A percentile compares a stretch with the other conserved stretches of the same genome.
phyloP scores from a whole-genome alignment of 2,888 invertebrate species.

The Myopa testacea region DNA sequence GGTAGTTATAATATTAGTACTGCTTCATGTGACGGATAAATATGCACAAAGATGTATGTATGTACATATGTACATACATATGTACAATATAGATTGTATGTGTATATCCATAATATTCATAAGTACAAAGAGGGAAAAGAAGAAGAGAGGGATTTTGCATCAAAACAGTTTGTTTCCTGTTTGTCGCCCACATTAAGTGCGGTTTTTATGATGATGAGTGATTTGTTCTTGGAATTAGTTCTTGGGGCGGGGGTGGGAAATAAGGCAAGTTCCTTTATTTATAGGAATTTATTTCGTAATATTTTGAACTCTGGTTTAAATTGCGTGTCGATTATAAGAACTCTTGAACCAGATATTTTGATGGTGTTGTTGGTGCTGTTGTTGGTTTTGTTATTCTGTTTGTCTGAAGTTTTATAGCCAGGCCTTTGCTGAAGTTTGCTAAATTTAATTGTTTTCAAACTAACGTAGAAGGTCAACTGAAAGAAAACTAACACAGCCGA shows the following conservation, averaged over 20 bases:
- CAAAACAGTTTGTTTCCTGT: neutral
- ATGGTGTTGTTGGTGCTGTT: neutral
- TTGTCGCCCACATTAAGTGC: conserved; percentile 1
- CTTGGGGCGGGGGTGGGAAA: too few relatives aligned
- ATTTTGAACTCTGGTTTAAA: conserved; percentile 10
- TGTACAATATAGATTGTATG: too few relatives aligned
- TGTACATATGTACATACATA: too few relatives aligned
- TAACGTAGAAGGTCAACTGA: conserved; percentile 3
- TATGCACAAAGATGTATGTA: too few relatives aligned
- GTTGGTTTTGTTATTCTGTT: neutral
- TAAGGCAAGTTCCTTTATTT: neutral
- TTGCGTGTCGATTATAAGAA: neutral
- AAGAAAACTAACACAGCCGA: neutral
- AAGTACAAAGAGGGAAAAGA: too few relatives aligned
- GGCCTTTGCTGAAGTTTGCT: neutral
- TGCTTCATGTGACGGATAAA: too few relatives aligned
- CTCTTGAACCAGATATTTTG: neutral
- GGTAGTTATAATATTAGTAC: too few relatives aligned
- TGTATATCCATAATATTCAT: too few relatives aligned
- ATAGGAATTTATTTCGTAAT: neutral
- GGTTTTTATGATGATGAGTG: conserved; percentile 17
- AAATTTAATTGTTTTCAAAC: neutral
- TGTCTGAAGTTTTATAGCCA: neutral
- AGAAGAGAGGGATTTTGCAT: too few relatives aligned
- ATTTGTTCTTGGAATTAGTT: neutral